Evolutionary conservation across 1,140 invertebrate genomes (phyloP), one percentile per base, ranked within the genome.

Genomic region (Drosophila orena): DNA sequence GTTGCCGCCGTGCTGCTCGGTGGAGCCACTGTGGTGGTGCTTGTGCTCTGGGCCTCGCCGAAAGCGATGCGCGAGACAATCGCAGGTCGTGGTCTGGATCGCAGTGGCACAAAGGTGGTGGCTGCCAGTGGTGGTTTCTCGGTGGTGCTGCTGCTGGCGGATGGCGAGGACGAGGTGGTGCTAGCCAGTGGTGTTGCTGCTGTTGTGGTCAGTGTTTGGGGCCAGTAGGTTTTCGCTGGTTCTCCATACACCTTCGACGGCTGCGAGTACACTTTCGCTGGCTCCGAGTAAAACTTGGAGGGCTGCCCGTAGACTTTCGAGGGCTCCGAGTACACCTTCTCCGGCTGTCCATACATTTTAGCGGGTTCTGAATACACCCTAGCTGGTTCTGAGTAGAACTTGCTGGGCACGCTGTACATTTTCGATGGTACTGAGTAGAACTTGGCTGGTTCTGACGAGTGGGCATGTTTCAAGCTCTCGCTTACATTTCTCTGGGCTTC

Each of bases 231-330:
- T 61, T 93, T 93, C 0, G 93, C 90, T 0, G 94, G 94, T 35
- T 93, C 93, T 1, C 92, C 88, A 68, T 94, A 94, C 17, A 94
- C 92, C 66, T 93, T 92, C 0, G 94, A 92, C 0, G 93, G 93
- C 70, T 92, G 89, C 6, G 88, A 93, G 62, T 94, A 94, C 5
- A 93, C 90, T 66, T 94, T 94, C 20, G 94, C 94, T 4, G 95
- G 95, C 64, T 94, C 93, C 14, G 90, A 93, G 65, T 94, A 94
- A 17, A 93, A 91, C 56, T 94, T 94, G n/a, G 94, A 94, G 1
- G 95, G 94, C 70, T 95, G 94, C 4, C 94, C 93, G 68, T 96
- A 96, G 2, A 95, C 92, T 80, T 95, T 95, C 0, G 94, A 93
- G 1, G 94, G 94, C 80, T 95, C 94, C 6, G 94, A 93, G 54